Evolutionary conservation across 2,113 vertebrate genomes (phyloP).

Genomic region (Gobius niger): DNA sequence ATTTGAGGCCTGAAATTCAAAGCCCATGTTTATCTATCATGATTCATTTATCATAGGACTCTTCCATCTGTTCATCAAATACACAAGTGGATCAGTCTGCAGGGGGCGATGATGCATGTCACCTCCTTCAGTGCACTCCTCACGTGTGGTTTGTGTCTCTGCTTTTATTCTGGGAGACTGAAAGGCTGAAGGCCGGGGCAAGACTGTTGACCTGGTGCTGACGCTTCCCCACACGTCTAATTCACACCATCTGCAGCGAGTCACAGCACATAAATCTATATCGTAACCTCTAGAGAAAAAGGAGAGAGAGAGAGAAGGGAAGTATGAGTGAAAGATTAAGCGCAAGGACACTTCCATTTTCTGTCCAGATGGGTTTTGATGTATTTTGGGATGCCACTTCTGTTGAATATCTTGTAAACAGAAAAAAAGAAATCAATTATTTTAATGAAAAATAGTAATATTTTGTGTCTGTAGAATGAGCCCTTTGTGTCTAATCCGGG

Average conservation of each 20-base stretch:
- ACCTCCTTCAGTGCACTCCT: constrained; percentile 14
- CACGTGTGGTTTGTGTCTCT: constrained; percentile 41
- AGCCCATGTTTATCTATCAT: constrained; percentile 9
- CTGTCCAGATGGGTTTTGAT: constrained; percentile 18
- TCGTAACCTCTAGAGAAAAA: constrained; percentile 32
- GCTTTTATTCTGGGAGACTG: constrained; percentile 51
- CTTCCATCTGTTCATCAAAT: constrained; percentile 44
- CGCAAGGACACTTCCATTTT: constrained; percentile 40
- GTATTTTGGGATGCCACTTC: constrained; percentile 14
- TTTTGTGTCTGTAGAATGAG: no score
- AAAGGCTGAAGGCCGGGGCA: constrained; percentile 62
- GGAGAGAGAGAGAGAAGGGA: not conserved
- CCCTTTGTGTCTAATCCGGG: no score
- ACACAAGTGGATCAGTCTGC: constrained; percentile 44
- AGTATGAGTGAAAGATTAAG: not conserved
- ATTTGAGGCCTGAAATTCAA: not conserved
- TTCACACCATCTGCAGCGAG: constrained; percentile 70
- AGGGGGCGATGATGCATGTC: constrained; percentile 39
- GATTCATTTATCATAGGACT: constrained; percentile 64
- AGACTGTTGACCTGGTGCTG: constrained; percentile 62
- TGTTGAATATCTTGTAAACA: constrained; percentile 9
- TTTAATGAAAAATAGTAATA: not conserved
- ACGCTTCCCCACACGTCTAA: constrained; percentile 58
- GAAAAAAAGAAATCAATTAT: no score
- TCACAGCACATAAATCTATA: constrained; percentile 69